Evolutionary conservation across 2,888 invertebrate species (phyloP), one percentile per base, ranked within the genome.

Genomic region (Anthophora plumipes): DNA sequence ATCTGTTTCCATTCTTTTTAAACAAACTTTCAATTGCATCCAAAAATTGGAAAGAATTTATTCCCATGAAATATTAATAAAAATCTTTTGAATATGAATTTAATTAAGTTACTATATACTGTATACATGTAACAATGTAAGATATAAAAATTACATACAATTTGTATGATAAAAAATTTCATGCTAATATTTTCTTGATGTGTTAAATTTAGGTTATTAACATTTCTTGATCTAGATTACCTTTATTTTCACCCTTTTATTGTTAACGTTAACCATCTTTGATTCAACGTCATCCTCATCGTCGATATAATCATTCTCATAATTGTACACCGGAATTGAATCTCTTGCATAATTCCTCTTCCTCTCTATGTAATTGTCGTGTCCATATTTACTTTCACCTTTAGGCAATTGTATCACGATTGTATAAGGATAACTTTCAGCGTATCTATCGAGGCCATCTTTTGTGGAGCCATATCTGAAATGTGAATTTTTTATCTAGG

Each of bases 341-440:
- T 76, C 83, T 25, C 77, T 59, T 25, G 80, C 82, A 31, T 85
- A 82, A 14, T 82, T 77, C 59, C 83, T 80, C 20, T 82, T 63
- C 7, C 76, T 46, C 2, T 76, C 41, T 9, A n/a, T 46, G 55
- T 88, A 83, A 66, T 63, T 60, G 17, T 50, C 66, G 41, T 66
- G 37, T 17, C 80, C 73, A 7, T 64, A 60, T 25, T 75, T 74
- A 12, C 80, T 82, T 1, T 70, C 71, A n/a, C 77, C 77, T 69
- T 88, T 87, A 1, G 91, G 90, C 54, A 91, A 76, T 69, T 91
- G 88, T 67, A 91, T 91, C 69, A 91, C 88, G 61, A 91, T 90
- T 1, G 89, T 88, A 48, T 89, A 91, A 8, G 90, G 91, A 25
- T 85, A 80, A 25, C 85, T 83, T 2, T 88, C 82, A 0, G 12